Conservation (phyloP, 2,888 invertebrate genomes). For the Perdita meconis region DNA sequence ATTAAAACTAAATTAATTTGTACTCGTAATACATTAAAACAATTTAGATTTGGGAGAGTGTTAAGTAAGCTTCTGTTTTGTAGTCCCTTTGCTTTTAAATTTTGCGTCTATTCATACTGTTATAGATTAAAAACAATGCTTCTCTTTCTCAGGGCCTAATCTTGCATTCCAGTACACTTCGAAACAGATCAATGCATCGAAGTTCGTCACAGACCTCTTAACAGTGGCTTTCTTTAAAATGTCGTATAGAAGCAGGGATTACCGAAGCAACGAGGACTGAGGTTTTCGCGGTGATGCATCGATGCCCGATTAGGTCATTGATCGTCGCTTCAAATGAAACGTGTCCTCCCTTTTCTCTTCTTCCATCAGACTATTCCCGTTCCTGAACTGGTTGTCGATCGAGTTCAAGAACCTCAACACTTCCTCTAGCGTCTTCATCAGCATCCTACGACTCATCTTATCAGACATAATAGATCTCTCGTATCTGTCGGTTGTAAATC, state of each 20-base stretch:
- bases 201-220: neutral
- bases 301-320: conserved; percentile 19
- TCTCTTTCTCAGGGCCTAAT: too few relatives aligned
- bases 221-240: neutral
- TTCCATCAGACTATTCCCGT: neutral
- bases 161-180: too few relatives aligned
- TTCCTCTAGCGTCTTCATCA: conserved; percentile 7
- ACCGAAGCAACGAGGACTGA: neutral
- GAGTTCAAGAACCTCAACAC: conserved; percentile 53
- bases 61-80: too few relatives aligned
- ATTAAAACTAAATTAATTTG: too few relatives aligned
- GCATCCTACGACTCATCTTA: conserved; percentile 32
- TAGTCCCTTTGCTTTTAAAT: too few relatives aligned
- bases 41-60: too few relatives aligned
- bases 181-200: too few relatives aligned
- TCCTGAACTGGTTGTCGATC: neutral
- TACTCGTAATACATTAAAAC: too few relatives aligned
- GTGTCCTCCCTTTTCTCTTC: conserved; percentile 18
- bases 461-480: conserved; percentile 60
- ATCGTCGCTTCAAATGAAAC: conserved; percentile 29
- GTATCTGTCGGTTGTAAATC: conserved; percentile 52
- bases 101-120: too few relatives aligned
- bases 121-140: too few relatives aligned
- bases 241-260: neutral
- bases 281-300: neutral